A percentile compares a stretch with the other conserved stretches of the same genome.
phyloP scores from a whole-genome alignment of 2,888 invertebrate species.

The Cheilosia grossa region DNA sequence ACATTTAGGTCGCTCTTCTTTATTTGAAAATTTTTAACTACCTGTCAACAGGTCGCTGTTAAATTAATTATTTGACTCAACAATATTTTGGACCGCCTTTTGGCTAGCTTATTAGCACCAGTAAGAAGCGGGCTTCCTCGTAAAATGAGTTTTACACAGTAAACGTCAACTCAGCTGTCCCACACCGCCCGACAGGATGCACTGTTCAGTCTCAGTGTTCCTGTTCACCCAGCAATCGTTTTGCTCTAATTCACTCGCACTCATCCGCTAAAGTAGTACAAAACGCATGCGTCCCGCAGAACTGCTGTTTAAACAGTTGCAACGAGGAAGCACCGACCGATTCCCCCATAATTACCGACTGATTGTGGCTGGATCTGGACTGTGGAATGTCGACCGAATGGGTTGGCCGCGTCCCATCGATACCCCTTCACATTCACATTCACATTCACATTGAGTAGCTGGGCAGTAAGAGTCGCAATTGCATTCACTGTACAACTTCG shows the following conservation, averaged over 20 bases:
- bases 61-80: no score
- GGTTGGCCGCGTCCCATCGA: slow-evolving; percentile 27
- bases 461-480: slow-evolving; percentile 18
- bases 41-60: no score
- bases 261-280: slow-evolving; percentile 16
- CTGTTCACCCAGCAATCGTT: background rate
- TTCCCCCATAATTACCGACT: slow-evolving; percentile 47
- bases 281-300: slow-evolving; percentile 14
- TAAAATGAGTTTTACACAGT: no score
- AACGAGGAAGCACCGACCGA: background rate
- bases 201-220: slow-evolving; percentile 3
- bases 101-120: no score
- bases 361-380: slow-evolving; percentile 2
- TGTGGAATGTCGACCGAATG: slow-evolving; percentile 39
- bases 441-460: background rate
- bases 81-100: no score
- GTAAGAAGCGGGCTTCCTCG: no score
- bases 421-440: slow-evolving; percentile 1
- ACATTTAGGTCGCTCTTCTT: no score
- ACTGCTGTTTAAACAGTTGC: slow-evolving; percentile 41
- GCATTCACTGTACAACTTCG: slow-evolving; percentile 51
- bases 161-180: no score
- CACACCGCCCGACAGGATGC: background rate
- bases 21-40: no score
- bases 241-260: slow-evolving; percentile 41